These are phyloP conservation scores for Chironomus striatipennis DNA, from an alignment of 1,140 invertebrate species.

Conservation along the genomic window DNA sequence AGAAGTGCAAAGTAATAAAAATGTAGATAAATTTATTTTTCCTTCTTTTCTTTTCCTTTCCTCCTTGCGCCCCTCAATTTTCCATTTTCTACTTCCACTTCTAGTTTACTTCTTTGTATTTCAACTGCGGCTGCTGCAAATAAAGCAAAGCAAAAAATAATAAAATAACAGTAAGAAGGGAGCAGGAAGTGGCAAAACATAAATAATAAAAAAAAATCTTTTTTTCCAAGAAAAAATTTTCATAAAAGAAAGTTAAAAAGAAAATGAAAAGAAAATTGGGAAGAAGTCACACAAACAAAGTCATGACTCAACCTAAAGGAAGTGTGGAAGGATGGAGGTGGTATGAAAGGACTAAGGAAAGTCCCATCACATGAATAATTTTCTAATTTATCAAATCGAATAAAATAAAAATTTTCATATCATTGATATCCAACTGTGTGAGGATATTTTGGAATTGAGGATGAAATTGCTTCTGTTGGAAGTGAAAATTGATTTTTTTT, in stretches of 20 bases:
- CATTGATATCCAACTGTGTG: not conserved
- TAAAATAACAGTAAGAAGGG: too few species aligned
- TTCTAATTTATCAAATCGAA: constrained; percentile 23
- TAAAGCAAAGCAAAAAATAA: not conserved
- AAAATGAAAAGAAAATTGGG: not conserved
- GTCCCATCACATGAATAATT: constrained; percentile 22
- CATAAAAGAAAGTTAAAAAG: too few species aligned
- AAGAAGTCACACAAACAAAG: not conserved
- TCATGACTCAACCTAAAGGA: not conserved
- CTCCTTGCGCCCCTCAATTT: not conserved
- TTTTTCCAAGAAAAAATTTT: not conserved
- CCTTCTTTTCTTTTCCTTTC: not conserved
- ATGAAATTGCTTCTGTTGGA: not conserved
- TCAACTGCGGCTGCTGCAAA: not conserved
- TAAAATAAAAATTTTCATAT: constrained; percentile 21
- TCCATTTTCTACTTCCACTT: not conserved
- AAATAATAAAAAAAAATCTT: constrained; percentile 2
- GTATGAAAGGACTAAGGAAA: not conserved
- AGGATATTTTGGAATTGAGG: not conserved
- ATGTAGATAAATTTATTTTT: constrained; percentile 16
- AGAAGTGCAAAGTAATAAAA: constrained; percentile 22
- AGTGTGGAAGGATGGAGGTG: not conserved
- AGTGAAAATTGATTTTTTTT: constrained; percentile 5
- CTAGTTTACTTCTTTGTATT: not conserved
- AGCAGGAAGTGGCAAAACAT: constrained; percentile 19